Base-by-base conservation (phyloP, 2,797 vertebrate species). In the Phataginus tetradactyla region DNA sequence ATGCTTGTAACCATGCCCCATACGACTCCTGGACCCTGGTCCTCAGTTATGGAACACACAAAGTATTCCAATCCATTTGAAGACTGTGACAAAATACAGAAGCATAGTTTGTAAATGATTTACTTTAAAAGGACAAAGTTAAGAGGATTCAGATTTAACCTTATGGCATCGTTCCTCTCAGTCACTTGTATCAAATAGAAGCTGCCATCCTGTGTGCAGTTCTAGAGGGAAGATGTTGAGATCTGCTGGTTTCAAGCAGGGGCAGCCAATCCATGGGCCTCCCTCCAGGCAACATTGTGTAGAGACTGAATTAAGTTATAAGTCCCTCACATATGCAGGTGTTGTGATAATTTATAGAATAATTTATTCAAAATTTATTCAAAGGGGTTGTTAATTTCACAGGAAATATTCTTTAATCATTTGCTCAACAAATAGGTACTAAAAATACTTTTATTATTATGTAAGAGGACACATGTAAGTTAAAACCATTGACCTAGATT, bases 61-160 rank as follows among this genome's bases (percentile, higher is more conserved):
- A 34, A n/a, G 39, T 42, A 20, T 66, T 86, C 34, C 34, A 23
- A 55, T 57, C n/a, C 53, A 49, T 32, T 37, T 21, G n/a, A 72
- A 89, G 64, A 86, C 20, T 20, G 25, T 39, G 74, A 66, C 71
- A 64, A 88, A 49, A 66, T 55, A 55, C 85, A 69, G 57, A 71
- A 75, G 61, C 42, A 63, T 90, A n/a, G 37, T 32, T 55, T 78
- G 25, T 90, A 42, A 61, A 57, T 37, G 63, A 80, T 55, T 93
- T 71, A 80, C 20, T 84, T 71, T 18, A 71, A 90, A 83, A 91
- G 75, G 74, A 92, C 59, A 68, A 77, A 29, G n/a, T 80, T 93
- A n/a, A 90, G 37, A 49, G 37, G n/a, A 57, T 81, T 74, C 61
- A n/a, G n/a, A 53, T 51, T 68, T 91, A 69, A 85, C 51, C 23